Base-by-base conservation (phyloP, 2,797 vertebrate genomes). In the Urocyon cinereoargenteus region DNA sequence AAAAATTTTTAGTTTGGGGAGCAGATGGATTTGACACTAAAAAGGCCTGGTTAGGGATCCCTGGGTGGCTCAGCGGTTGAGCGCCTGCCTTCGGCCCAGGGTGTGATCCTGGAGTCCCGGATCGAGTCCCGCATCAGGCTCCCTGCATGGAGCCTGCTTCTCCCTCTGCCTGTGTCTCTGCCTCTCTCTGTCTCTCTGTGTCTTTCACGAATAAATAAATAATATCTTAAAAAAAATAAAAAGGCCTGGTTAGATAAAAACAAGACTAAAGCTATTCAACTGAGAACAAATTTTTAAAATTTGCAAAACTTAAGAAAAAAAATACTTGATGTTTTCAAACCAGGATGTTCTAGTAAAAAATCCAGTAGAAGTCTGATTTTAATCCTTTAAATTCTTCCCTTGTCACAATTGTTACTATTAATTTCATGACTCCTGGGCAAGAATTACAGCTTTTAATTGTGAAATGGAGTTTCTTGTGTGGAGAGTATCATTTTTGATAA, bases 201-300 rank as follows among this genome's bases (percentile, higher is more conserved):
- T 45, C 40, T 45, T 45, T 45, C 6, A 45, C 7, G 40, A 45
- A 45, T 45, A 45, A 45, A 45, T 45, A 7, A 45, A 45, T 45
- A 45, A 45, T 7, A 45, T 45, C 1, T 45, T 45, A 4, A 7
- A 45, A 45, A 45, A 45, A 45, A 45, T 51, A 66, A 87, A 62
- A 59, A 86, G 40, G 34, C 78, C 81, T 70, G 22, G 26, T 68
- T 45, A 31, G 24, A 62, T 86, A 45, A 90, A 85, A 78, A 75
- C 10, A 90, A 62, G 72, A 70, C 57, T 45, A 61, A 81, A 75
- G 28, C 9, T 61, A 55, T 15, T 90, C 96, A 96, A 66, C 73
- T 2, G n/a, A 96, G 83, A 96, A 94, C 36, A 85, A 91, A 91
- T 36, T 77, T 7, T 87, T 72, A 24, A 75, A 45, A 89, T 51